Evolutionary conservation across 1,140 invertebrate species (phyloP).

Genomic region (Uloborus diversus): DNA sequence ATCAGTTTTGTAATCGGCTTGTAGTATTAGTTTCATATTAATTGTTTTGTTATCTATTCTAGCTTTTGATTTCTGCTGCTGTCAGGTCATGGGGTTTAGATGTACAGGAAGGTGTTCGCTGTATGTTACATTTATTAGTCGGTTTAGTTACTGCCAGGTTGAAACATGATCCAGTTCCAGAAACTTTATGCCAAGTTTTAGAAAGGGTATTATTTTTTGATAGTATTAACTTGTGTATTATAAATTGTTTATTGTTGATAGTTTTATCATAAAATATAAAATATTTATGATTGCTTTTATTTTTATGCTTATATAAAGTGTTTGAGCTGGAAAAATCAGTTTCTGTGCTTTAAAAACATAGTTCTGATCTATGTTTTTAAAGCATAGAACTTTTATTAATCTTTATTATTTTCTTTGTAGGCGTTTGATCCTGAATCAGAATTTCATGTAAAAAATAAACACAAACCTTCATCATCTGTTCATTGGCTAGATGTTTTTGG

Average conservation of each 20-base stretch:
- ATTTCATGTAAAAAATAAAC: conserved; percentile 68
- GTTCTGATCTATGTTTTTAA: not conserved
- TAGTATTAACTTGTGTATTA: conserved; percentile 60
- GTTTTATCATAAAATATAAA: too few species aligned
- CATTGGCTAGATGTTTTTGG: conserved; percentile 65
- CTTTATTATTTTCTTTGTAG: conserved; percentile 60
- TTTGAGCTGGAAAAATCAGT: conserved; percentile 3
- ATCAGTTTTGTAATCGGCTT: too few species aligned
- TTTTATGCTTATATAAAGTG: too few species aligned
- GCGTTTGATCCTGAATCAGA: conserved; percentile 68
- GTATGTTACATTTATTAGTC: conserved; percentile 68
- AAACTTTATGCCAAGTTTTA: conserved; percentile 48
- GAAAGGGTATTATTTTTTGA: conserved; percentile 49
- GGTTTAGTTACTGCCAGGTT: conserved; percentile 67
- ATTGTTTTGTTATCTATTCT: conserved; percentile 22
- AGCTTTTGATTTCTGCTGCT: conserved; percentile 67
- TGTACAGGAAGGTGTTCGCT: conserved; percentile 70
- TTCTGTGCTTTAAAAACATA: not conserved
- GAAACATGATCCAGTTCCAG: conserved; percentile 64
- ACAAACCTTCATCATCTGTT: conserved; percentile 43
- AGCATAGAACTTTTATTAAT: not conserved
- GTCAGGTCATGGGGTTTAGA: conserved; percentile 69
- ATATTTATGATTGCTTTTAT: too few species aligned
- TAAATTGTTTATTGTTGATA: conserved; percentile 12
- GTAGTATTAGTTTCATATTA: not conserved